Base-by-base conservation (phyloP, 2,113 vertebrate species). In the Semicossyphus pulcher region DNA sequence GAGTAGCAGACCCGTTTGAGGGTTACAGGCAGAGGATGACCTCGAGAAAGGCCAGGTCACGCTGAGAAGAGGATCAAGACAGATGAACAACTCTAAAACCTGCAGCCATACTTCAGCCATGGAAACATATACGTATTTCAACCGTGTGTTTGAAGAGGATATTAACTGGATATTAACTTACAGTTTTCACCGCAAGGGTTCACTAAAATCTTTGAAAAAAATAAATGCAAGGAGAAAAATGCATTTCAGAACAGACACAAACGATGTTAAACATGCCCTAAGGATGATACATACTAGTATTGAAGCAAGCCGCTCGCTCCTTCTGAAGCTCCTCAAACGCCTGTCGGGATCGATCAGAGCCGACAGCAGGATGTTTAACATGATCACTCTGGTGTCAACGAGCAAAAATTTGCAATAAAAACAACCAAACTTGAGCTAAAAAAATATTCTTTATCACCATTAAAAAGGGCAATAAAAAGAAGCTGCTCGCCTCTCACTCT, bases 311-410 rank as follows among this genome's bases (percentile, higher is more conserved):
- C 88, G 86, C 48, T 94, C 93, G 2, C 86, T 93, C 88, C 89
- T 86, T 42, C 91, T 92, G 81, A 91, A 91, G 71, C 85, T 85
- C 59, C 90, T 92, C 49, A 93, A 75, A 74, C 76, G 91, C 57
- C 75, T 89, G 51, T 93, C 90, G 15, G 91, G 89, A 56, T 94
- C 92, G 48, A 93, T 49, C 78, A 94, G 86, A 5, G 93, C 88
- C 0, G 93, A 93, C 28, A 94, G 90, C 82, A 94, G 80, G 56
- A 94, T 91, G 85, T 93, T 94, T 81, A 94, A 86, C 92, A 94
- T 94, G 53, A 53, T 83, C 64, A 37, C 49, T 59, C 45, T 31
- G 21, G 37, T 41, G 47, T 68, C 10, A 12, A 3, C 28, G 48
- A 49, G 52, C 11, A 63, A 66, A 44, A 66, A 52, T 45, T 67